Evolutionary conservation across 2,797 vertebrate species (phyloP).

Genomic region (Valencia hispanica): DNA sequence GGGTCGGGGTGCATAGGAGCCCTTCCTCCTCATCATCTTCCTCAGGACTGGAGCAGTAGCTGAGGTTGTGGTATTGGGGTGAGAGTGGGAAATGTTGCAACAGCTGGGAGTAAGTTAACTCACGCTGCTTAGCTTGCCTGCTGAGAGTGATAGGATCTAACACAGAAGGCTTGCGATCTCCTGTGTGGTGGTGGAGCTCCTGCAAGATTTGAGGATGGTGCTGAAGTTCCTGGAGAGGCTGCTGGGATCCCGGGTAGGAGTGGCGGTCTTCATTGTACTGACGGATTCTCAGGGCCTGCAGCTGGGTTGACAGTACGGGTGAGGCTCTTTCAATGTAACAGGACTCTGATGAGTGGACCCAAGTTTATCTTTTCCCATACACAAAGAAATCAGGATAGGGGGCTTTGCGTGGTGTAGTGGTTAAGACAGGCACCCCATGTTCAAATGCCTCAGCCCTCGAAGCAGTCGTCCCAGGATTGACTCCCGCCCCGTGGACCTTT

Average conservation of each 20-base stretch:
- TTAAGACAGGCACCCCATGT: too few relatives aligned
- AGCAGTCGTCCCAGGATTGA: too few relatives aligned
- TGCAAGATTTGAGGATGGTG: conserved; percentile 87
- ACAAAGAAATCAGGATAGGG: too few relatives aligned
- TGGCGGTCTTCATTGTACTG: conserved; percentile 95
- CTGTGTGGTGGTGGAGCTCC: conserved; percentile 84
- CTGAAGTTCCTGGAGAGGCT: conserved; percentile 87
- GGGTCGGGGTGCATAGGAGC: conserved; percentile 89
- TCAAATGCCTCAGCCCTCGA: too few relatives aligned
- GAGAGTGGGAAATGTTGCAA: conserved; percentile 94
- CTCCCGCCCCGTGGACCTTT: too few relatives aligned
- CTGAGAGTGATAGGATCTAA: conserved; percentile 92
- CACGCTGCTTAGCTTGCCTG: conserved; percentile 90
- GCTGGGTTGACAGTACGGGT: conserved; percentile 91
- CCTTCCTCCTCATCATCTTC: conserved; percentile 79
- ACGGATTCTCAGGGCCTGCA: conserved; percentile 90
- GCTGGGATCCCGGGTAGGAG: conserved; percentile 93
- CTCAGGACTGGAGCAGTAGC: conserved; percentile 94
- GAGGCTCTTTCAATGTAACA: conserved; percentile 95
- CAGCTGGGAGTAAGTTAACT: conserved; percentile 94
- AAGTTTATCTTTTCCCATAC: too few relatives aligned
- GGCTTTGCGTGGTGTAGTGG: too few relatives aligned
- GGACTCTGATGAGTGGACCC: conserved; percentile 88
- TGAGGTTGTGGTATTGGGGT: conserved; percentile 94
- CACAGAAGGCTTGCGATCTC: conserved; percentile 88